Conservation (phyloP, 1,140 invertebrate species). For the fruit fly (Drosophila melanogaster) region Release_6_plus_ISO1_MT NT_037436.4:26483501-26484000, state of each 20-base stretch:
- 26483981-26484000: too few species aligned
- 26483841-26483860: not conserved
- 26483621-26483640: too few species aligned
- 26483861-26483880: conserved; percentile 5
- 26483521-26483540: too few species aligned
- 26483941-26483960: conserved; percentile 30
- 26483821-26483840: conserved; percentile 22
- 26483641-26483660: too few species aligned
- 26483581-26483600: too few species aligned
- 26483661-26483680: too few species aligned
- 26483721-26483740: conserved; percentile 13
- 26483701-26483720: too few species aligned
- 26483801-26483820: conserved; percentile 24
- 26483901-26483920: conserved; percentile 19
- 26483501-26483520: too few species aligned
- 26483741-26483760: conserved; percentile 22
- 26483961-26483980: conserved; percentile 38
- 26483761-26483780: conserved; percentile 21
- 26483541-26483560: too few species aligned
- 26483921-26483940: conserved; percentile 16
- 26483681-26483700: too few species aligned
- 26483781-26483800: conserved; percentile 41
- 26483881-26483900: conserved; percentile 6
- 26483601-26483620: too few species aligned
- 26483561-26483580: too few species aligned